These are phyloP conservation scores for Diorhabda carinulata DNA, from an alignment of 1,140 invertebrate species.

Conservation along the genomic window DNA sequence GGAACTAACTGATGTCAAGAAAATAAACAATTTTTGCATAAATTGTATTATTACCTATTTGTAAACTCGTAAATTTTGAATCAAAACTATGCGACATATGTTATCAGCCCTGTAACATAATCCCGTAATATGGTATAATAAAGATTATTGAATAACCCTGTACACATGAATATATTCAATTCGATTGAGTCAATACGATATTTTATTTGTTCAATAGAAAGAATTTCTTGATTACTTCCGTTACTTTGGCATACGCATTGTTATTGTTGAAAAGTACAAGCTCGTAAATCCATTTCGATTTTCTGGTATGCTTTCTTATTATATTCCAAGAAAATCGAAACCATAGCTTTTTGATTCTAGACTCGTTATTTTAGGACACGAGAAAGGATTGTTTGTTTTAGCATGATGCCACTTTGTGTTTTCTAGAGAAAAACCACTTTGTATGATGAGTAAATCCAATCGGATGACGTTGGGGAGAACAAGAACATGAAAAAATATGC, in stretches of 20 bases:
- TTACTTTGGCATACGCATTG: neutral
- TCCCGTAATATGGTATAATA: too few relatives aligned
- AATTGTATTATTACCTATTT: too few relatives aligned
- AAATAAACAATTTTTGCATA: too few relatives aligned
- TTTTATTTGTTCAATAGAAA: neutral
- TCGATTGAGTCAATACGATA: neutral
- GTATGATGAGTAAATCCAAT: neutral
- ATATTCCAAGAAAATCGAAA: neutral
- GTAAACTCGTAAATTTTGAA: too few relatives aligned
- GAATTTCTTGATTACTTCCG: neutral
- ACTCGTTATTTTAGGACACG: constrained; percentile 2
- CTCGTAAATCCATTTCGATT: neutral
- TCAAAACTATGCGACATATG: too few relatives aligned
- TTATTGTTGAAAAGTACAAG: neutral
- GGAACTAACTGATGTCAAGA: too few relatives aligned
- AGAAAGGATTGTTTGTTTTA: constrained; percentile 2
- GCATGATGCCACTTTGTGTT: constrained; percentile 1
- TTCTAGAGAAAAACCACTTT: neutral
- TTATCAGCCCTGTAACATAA: too few relatives aligned
- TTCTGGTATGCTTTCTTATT: neutral
- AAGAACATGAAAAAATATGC: neutral
- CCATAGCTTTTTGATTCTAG: neutral
- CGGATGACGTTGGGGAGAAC: neutral
- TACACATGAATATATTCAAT: neutral
- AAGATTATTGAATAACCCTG: too few relatives aligned